Evolutionary conservation across 2,113 vertebrate genomes (phyloP).

Genomic region (Podarcis raffonei): DNA sequence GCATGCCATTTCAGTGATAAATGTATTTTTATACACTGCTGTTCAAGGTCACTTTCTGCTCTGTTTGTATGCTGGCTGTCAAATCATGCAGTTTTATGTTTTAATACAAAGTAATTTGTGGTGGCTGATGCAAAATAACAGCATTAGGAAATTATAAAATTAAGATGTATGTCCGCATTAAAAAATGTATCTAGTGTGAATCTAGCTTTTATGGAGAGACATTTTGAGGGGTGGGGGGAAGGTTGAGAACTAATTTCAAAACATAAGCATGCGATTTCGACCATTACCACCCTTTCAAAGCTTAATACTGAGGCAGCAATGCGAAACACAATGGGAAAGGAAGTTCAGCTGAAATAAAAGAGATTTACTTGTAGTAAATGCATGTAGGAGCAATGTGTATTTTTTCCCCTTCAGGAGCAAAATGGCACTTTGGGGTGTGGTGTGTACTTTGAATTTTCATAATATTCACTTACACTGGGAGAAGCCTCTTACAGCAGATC

Average conservation of each 20-base stretch:
- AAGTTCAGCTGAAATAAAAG: neutral
- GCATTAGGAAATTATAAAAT: neutral
- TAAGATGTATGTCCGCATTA: conserved; percentile 24
- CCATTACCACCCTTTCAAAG: neutral
- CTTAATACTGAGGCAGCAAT: neutral
- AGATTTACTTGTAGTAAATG: neutral
- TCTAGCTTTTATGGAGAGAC: conserved; percentile 37
- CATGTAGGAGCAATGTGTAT: neutral
- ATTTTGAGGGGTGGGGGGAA: neutral
- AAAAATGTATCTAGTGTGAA: conserved; percentile 12
- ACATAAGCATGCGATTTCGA: neutral
- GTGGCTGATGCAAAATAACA: neutral
- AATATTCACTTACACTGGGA: neutral
- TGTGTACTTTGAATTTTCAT: neutral
- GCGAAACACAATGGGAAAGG: neutral
- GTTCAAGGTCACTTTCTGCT: conserved; percentile 71
- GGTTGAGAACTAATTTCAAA: conserved; percentile 44
- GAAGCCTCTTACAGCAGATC: neutral
- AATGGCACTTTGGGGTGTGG: neutral
- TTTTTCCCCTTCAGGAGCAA: neutral
- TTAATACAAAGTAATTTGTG: conserved; percentile 28
- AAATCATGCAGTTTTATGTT: conserved; percentile 33
- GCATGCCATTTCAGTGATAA: conserved; percentile 69
- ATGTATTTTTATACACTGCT: conserved; percentile 71
- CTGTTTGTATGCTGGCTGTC: conserved; percentile 49